A percentile compares a stretch with the other conserved stretches of the same genome.
These are phyloP conservation scores for Heliconius himera DNA, from an alignment of 1,140 invertebrate species.

Conservation along the genomic window DNA sequence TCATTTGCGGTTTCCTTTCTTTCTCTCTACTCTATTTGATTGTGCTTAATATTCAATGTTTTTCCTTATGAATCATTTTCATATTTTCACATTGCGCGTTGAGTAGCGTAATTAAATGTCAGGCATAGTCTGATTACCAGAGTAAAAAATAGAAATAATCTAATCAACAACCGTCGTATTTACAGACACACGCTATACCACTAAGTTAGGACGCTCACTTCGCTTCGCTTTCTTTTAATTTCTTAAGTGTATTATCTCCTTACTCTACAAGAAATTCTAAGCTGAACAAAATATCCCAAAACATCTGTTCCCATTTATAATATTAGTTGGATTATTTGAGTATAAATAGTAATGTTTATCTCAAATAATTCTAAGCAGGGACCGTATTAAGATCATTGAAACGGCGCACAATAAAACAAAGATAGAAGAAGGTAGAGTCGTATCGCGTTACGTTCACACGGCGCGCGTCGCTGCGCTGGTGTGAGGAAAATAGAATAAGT, in stretches of 20 bases:
- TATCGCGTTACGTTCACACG: constrained; percentile 62
- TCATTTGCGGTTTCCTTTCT: no score
- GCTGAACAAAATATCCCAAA: background rate
- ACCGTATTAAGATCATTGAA: background rate
- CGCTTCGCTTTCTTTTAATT: no score
- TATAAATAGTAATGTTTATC: constrained; percentile 14
- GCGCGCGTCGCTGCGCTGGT: constrained; percentile 42
- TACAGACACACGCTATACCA: no score
- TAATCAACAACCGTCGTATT: no score
- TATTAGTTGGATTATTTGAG: constrained; percentile 9
- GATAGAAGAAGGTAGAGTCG: constrained; percentile 10
- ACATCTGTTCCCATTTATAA: constrained; percentile 9
- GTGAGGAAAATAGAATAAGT: constrained; percentile 69
- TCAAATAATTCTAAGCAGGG: background rate
- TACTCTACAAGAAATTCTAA: background rate
- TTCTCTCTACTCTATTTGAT: no score
- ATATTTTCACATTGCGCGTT: no score
- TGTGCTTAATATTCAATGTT: no score
- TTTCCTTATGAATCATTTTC: no score
- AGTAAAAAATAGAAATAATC: no score
- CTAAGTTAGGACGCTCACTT: no score
- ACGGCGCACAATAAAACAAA: background rate
- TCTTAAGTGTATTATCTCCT: background rate
- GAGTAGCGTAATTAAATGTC: no score
- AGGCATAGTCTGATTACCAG: no score